A percentile compares a stretch with the other conserved stretches of the same genome.
Evolutionary conservation across 2,113 vertebrate species (phyloP).

Genomic region (Ictalurus furcatus): DNA sequence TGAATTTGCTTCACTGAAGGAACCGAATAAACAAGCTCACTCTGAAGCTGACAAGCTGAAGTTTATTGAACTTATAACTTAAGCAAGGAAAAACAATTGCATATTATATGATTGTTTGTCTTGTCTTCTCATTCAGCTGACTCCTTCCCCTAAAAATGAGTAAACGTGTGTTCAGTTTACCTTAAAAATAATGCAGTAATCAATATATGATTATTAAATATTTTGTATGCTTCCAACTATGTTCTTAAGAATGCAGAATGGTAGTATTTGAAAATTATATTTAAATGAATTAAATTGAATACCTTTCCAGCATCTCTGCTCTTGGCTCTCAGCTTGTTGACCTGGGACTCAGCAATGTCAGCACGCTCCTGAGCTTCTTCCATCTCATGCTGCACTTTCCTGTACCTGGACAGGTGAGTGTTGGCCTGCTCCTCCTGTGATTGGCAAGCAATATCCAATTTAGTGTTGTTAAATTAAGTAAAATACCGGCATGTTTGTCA

Average conservation of each 20-base stretch:
- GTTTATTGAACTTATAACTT: not conserved
- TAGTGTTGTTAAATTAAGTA: no score
- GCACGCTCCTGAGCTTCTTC: conserved; percentile 78
- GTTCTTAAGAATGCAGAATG: not conserved
- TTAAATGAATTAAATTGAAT: not conserved
- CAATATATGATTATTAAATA: not conserved
- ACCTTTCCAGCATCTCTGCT: conserved; percentile 73
- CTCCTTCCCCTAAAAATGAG: conserved; percentile 27
- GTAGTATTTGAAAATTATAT: not conserved
- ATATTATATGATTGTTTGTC: conserved; percentile 13
- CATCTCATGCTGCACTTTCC: no score
- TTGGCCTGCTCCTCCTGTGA: no score
- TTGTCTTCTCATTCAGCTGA: conserved; percentile 6
- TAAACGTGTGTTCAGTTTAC: not conserved
- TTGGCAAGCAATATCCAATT: no score
- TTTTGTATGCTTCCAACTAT: not conserved
- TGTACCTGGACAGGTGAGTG: no score
- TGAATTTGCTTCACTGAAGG: not conserved
- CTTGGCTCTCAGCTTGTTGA: conserved; percentile 77
- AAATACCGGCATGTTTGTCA: no score
- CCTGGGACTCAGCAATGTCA: conserved; percentile 80
- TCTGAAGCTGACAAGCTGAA: not conserved
- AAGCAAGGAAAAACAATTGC: not conserved
- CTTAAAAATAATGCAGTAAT: not conserved
- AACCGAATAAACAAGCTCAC: not conserved